Percentiles rank a stretch among this genome's conserved stretches.
Conservation (phyloP, 2,888 invertebrate species). For the Andrena minutula region DNA sequence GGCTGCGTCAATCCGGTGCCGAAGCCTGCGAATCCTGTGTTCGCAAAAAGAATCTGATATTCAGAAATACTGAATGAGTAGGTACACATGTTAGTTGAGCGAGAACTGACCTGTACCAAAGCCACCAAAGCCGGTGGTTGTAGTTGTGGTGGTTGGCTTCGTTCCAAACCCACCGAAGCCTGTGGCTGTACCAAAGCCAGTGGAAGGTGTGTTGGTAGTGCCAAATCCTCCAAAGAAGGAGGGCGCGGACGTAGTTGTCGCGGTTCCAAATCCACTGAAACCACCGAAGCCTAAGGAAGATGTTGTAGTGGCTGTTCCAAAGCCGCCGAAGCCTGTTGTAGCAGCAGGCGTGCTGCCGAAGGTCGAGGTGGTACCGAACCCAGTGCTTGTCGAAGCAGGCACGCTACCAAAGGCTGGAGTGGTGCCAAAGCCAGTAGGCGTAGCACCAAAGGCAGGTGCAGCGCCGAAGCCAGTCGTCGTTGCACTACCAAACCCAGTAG, state of each 20-base stretch:
- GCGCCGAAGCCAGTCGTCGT: slow-evolving; percentile 86
- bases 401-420: slow-evolving; percentile 79
- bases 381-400: slow-evolving; percentile 79
- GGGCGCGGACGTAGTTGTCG: slow-evolving; percentile 81
- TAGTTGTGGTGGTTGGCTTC: slow-evolving; percentile 84
- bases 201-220: slow-evolving; percentile 84
- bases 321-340: slow-evolving; percentile 72
- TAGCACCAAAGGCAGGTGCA: slow-evolving; percentile 62
- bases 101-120: slow-evolving; percentile 78
- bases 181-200: slow-evolving; percentile 83
- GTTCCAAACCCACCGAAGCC: slow-evolving; percentile 86
- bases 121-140: slow-evolving; percentile 85
- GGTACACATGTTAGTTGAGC: not conserved
- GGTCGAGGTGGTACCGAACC: slow-evolving; percentile 85
- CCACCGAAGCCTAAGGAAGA: slow-evolving; percentile 77
- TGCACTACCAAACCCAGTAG: slow-evolving; percentile 85
- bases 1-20: slow-evolving; percentile 75
- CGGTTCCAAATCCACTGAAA: slow-evolving; percentile 80
- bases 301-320: slow-evolving; percentile 79
- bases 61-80: not conserved
- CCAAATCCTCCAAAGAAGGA: slow-evolving; percentile 86
- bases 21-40: slow-evolving; percentile 76
- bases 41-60: slow-evolving; percentile 24
- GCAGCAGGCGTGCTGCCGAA: slow-evolving; percentile 85
- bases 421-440: slow-evolving; percentile 68